Base-by-base conservation (phyloP, 2,113 vertebrate species). In the Rhea americana region DNA sequence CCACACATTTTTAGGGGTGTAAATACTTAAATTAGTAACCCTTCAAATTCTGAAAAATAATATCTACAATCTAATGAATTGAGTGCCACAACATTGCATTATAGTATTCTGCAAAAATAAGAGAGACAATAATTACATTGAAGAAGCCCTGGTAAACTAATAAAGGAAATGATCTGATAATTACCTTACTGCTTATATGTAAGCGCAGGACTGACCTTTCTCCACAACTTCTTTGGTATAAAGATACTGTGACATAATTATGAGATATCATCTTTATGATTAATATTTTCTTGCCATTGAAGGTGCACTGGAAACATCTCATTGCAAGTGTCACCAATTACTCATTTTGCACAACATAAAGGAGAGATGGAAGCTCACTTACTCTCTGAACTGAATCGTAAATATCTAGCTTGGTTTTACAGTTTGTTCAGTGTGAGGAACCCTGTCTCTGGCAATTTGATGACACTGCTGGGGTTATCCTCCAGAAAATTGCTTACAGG, bases 111-210 rank as follows among this genome's bases (percentile, higher is more conserved):
- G 76, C 43, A 61, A 30, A 93, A 35, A 67, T 14, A 67, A 65
- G 41, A 66, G 24, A 79, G 41, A 48, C 8, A 85, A 70, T 80
- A 83, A 94, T 87, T 94, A 75, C 21, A 47, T 8, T 66, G 61
- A 76, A 85, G 61, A 76, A 81, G 21, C 24, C 9, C 35, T 72
- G 61, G 20, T 72, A 32, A 65, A 7, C 32, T 90, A 83, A 75
- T 82, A 66, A 89, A 85, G 59, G 22, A 82, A 6, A 39, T 85
- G 30, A 86, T n/a, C 82, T 84, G 30, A 55, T 93, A 93, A 89
- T 93, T 90, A 58, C 8, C 50, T 67, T 85, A 47, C 45, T 20
- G 5, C 63, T 13, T 63, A 73, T 85, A 4, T 71, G 39, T 77
- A 89, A 85, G 74, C 86, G 39, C 14, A 66, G 45, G 48, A 37